phyloP scores from a whole-genome alignment of 30 jellyfish, hydroid and myxozoan genomes.

The Chrysaora quinquecirrha region DNA sequence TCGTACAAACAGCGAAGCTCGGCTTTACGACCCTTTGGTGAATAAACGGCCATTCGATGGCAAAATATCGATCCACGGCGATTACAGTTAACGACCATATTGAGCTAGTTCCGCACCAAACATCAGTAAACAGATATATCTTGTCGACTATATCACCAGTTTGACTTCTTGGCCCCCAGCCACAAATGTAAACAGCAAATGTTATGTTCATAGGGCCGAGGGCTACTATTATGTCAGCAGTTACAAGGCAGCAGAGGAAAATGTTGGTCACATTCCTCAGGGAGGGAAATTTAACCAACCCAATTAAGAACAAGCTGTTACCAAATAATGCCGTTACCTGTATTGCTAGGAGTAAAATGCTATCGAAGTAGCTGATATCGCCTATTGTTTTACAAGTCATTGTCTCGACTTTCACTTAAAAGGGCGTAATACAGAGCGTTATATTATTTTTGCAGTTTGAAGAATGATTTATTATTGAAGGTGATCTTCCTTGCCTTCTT shows the following conservation, averaged over 20 bases:
- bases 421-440: too few relatives aligned
- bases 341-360: constrained; percentile 39
- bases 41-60: constrained; percentile 78
- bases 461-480: not conserved
- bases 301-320: constrained; percentile 71
- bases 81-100: constrained; percentile 69
- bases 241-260: constrained; percentile 59
- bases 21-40: constrained; percentile 71
- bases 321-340: constrained; percentile 67
- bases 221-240: constrained; percentile 81
- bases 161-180: constrained; percentile 48
- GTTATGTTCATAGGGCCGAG: constrained; percentile 72
- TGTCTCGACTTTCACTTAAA: too few relatives aligned
- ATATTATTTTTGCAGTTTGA: too few relatives aligned
- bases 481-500: too few relatives aligned
- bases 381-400: constrained; percentile 17
- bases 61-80: constrained; percentile 89
- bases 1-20: constrained; percentile 42
- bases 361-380: constrained; percentile 39
- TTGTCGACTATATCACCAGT: constrained; percentile 7
- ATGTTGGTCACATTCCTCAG: constrained; percentile 77
- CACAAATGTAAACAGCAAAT: constrained; percentile 73
- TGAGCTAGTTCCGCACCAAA: constrained; percentile 71
- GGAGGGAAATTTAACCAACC: constrained; percentile 55
- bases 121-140: constrained; percentile 57